phyloP scores from a whole-genome alignment of 2,888 invertebrate genomes.

The Oasisia sp. region DNA sequence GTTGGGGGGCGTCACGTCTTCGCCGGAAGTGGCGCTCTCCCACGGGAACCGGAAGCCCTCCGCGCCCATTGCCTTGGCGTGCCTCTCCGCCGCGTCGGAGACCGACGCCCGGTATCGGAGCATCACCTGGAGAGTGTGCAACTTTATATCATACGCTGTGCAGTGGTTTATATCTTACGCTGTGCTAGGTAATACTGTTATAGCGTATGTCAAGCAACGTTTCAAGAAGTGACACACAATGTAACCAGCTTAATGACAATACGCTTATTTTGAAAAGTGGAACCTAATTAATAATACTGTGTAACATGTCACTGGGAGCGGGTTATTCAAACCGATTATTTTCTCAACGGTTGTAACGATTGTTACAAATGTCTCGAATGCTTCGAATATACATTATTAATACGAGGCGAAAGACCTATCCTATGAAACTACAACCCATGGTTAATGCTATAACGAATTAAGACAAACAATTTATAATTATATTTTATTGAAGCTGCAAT shows the following conservation, averaged over 20 bases:
- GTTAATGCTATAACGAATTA: too few species aligned
- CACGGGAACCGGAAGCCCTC: conserved; percentile 48
- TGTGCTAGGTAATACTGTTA: too few species aligned
- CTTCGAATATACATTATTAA: not conserved
- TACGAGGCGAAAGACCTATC: too few species aligned
- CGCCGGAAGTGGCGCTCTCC: conserved; percentile 49
- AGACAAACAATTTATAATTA: too few species aligned
- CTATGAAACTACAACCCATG: too few species aligned
- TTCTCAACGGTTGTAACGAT: not conserved
- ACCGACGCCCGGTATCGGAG: conserved; percentile 42
- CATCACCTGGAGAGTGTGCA: conserved; percentile 28
- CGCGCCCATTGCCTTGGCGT: conserved; percentile 38
- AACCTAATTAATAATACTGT: not conserved
- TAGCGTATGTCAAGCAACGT: not conserved
- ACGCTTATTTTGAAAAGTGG: not conserved
- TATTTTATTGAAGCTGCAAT: too few species aligned
- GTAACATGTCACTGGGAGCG: not conserved
- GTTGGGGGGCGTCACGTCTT: conserved; percentile 43
- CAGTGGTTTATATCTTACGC: too few species aligned
- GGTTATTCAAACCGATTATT: not conserved
- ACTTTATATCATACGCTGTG: too few species aligned
- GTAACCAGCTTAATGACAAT: not conserved
- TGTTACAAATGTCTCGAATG: not conserved
- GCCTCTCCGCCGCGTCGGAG: conserved; percentile 37
- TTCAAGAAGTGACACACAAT: not conserved